Evolutionary conservation across 2,113 vertebrate species (phyloP).

Genomic region (Malurus melanocephalus): DNA sequence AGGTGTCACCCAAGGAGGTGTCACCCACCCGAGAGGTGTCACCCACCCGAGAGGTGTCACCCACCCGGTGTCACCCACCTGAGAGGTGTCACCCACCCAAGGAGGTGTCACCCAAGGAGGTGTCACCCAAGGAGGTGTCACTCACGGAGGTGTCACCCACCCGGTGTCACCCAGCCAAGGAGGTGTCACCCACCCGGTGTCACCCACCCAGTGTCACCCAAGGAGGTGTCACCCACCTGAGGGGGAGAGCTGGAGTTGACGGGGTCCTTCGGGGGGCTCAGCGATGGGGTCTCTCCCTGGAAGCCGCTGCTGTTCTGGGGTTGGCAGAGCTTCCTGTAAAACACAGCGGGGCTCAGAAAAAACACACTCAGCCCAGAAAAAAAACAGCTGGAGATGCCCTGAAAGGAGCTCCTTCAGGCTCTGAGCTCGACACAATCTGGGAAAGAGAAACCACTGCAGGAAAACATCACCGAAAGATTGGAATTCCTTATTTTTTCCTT

Average conservation of each 20-base stretch:
- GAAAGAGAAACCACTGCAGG: neutral
- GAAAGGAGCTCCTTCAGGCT: neutral
- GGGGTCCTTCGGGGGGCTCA: conserved; percentile 84
- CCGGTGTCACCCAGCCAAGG: too few species aligned
- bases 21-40: too few species aligned
- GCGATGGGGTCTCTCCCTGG: conserved; percentile 73
- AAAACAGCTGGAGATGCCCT: neutral
- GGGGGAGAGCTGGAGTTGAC: conserved; percentile 80
- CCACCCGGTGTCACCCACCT: too few species aligned
- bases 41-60: too few species aligned
- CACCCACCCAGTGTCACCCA: too few species aligned
- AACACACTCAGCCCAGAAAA: too few species aligned
- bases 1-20: too few species aligned
- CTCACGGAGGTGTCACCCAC: too few species aligned
- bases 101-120: too few species aligned
- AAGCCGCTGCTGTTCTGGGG: conserved; percentile 71
- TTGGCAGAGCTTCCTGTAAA: conserved; percentile 85
- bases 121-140: too few species aligned
- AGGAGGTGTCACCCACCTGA: conserved; percentile 76
- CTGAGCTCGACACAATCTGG: accelerated
- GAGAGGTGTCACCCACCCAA: too few species aligned
- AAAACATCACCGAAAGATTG: accelerated
- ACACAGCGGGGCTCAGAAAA: neutral
- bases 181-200: too few species aligned
- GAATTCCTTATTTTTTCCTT: accelerated